phyloP scores from a whole-genome alignment of 2,888 invertebrate genomes.

The Rhagophthalmus giganteus region DNA sequence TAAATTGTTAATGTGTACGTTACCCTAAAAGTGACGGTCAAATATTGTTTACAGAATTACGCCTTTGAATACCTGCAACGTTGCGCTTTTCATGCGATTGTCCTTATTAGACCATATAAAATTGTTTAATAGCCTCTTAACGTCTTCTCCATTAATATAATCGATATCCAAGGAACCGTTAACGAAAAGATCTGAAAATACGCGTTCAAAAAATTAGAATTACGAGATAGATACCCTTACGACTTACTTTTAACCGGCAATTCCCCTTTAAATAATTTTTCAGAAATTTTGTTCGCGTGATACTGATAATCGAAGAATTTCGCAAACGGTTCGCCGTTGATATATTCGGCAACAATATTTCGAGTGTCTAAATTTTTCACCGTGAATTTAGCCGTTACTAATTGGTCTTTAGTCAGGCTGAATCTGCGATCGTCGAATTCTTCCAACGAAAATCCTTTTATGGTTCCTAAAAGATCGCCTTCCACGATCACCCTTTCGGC shows the following conservation, averaged over 20 bases:
- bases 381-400: constrained; percentile 46
- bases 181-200: constrained; percentile 46
- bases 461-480: constrained; percentile 49
- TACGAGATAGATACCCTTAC: neutral
- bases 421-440: constrained; percentile 45
- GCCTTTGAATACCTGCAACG: neutral
- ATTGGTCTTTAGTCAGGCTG: constrained; percentile 48
- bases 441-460: constrained; percentile 48
- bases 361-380: constrained; percentile 47
- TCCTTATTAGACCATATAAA: constrained; percentile 53
- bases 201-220: neutral
- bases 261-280: constrained; percentile 51
- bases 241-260: constrained; percentile 51
- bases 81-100: constrained; percentile 47
- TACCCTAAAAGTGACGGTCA: constrained; percentile 34
- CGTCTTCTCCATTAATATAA: constrained; percentile 44
- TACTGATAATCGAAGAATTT: constrained; percentile 41
- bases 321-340: constrained; percentile 52
- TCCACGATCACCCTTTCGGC: constrained; percentile 46
- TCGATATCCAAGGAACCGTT: constrained; percentile 50
- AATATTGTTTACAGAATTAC: neutral
- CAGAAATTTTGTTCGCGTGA: constrained; percentile 43
- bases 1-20: constrained; percentile 43
- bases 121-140: constrained; percentile 44
- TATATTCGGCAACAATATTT: constrained; percentile 33